These are phyloP conservation scores for Ectobius pallidus DNA, from an alignment of 2,888 invertebrate genomes.

Conservation along the genomic window DNA sequence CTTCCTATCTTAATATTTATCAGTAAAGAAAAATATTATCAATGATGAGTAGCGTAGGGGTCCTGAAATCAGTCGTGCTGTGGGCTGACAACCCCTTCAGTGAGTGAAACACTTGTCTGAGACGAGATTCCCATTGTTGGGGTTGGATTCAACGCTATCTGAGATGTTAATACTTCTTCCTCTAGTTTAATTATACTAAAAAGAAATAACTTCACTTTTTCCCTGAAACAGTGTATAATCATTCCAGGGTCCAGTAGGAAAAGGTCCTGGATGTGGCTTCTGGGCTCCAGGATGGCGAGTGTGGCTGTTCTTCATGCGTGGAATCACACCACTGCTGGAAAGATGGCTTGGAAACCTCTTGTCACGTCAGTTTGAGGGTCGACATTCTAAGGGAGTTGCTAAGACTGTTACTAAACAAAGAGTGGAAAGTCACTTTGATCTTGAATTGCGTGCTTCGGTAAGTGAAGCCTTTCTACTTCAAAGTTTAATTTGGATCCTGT, in stretches of 20 bases:
- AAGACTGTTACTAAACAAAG: constrained; percentile 99
- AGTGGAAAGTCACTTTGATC: constrained; percentile 99
- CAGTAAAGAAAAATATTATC: too few species aligned
- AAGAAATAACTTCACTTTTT: too few species aligned
- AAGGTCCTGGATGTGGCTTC: constrained; percentile 97
- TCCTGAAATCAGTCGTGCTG: constrained; percentile 43
- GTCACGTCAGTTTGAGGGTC: constrained; percentile 97
- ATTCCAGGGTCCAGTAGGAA: constrained; percentile 94
- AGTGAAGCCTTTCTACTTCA: constrained; percentile 57
- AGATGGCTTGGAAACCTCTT: constrained; percentile 99
- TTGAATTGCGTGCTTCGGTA: constrained; percentile 95
- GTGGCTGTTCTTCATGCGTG: constrained; percentile 99
- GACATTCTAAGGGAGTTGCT: constrained; percentile 99
- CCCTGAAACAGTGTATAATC: too few species aligned
- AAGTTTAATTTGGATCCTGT: too few species aligned
- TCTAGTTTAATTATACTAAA: too few species aligned
- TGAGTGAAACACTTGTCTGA: constrained; percentile 25
- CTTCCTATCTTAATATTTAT: too few species aligned
- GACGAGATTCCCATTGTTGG: constrained; percentile 4
- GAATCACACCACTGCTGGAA: constrained; percentile 96
- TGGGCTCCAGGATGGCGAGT: constrained; percentile 99
- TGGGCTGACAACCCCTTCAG: constrained; percentile 46
- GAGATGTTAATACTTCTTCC: too few species aligned
- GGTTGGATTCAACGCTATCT: background rate
- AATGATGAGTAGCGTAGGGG: constrained; percentile 51